phyloP scores from a whole-genome alignment of 2,888 invertebrate species.

The Neoitamus cyanurus region DNA sequence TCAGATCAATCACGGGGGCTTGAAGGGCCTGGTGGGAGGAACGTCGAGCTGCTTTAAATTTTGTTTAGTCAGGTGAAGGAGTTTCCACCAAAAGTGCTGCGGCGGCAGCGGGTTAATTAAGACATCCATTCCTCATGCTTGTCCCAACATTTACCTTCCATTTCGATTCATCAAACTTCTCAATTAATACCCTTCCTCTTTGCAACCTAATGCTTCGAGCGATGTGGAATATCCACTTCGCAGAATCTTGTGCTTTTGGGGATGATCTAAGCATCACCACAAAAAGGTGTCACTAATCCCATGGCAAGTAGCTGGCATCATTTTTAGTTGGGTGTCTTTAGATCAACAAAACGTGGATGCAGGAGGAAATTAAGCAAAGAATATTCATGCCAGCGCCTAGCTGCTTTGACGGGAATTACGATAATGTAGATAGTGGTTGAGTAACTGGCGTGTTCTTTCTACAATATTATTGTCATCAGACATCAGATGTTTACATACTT shows the following conservation, averaged over 20 bases:
- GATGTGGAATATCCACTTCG: background rate
- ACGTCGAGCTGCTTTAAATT: background rate
- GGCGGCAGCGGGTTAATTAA: constrained; percentile 1
- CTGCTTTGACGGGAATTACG: background rate
- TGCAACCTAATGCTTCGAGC: background rate
- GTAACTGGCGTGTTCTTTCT: background rate
- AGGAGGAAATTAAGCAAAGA: background rate
- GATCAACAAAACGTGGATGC: background rate
- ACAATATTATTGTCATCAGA: background rate
- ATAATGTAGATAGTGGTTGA: background rate
- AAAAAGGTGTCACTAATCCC: background rate
- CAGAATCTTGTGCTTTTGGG: background rate
- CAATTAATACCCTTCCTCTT: background rate
- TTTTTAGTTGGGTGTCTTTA: background rate
- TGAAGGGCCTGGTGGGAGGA: background rate
- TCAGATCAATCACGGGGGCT: background rate
- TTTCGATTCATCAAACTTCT: constrained; percentile 1
- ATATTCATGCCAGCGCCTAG: background rate
- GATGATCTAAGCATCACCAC: background rate
- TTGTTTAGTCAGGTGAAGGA: constrained; percentile 1
- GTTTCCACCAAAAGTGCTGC: background rate
- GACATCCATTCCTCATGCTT: background rate
- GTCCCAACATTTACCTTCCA: constrained; percentile 1
- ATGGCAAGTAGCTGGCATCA: background rate
- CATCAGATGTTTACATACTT: background rate